phyloP scores from a whole-genome alignment of 2,113 vertebrate species.

The Plotosus lineatus region DNA sequence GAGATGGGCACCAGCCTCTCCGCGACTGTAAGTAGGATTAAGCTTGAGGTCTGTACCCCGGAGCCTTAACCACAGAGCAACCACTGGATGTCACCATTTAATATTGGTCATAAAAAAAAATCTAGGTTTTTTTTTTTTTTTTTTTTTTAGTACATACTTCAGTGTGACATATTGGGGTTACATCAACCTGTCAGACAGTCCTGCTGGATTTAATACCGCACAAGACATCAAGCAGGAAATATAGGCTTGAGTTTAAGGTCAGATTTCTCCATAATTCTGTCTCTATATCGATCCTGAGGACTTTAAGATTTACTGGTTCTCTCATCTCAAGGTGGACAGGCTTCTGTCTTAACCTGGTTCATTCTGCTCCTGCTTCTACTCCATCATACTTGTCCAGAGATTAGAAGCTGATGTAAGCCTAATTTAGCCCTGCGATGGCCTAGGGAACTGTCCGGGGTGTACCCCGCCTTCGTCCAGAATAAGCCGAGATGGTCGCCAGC shows the following conservation, averaged over 20 bases:
- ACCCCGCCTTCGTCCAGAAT: no score
- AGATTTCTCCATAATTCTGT: neutral
- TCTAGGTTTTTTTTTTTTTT: no score
- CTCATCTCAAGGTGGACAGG: neutral
- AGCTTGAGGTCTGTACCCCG: no score
- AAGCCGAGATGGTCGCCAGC: no score
- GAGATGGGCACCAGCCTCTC: no score
- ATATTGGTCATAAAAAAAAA: neutral
- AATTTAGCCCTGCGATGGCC: no score
- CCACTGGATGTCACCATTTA: neutral
- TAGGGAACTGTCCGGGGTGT: no score
- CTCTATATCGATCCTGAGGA: neutral
- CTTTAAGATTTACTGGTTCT: neutral
- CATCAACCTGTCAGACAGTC: neutral
- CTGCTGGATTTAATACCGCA: neutral
- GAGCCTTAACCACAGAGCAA: no score
- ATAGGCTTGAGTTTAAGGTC: neutral
- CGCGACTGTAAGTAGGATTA: no score
- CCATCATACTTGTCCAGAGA: neutral
- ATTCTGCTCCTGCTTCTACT: neutral
- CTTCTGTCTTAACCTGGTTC: neutral
- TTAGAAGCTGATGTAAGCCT: neutral
- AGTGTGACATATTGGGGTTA: neutral
- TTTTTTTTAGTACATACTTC: no score
- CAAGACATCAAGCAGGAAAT: neutral